Base-by-base conservation (phyloP, 2,113 vertebrate species). In the Microtus oregoni region DNA sequence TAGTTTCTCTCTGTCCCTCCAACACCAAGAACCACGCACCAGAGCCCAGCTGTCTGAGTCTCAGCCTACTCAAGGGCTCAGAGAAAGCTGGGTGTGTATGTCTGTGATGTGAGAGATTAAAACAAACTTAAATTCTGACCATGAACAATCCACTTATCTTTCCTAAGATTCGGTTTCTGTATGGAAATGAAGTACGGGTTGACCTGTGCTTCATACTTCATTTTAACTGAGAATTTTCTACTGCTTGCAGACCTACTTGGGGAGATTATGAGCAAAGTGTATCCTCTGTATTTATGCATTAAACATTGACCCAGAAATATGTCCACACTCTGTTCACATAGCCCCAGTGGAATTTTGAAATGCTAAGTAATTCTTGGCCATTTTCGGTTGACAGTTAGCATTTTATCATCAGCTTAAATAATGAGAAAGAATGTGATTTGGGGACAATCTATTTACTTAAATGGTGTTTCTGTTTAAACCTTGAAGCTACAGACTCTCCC, bases 261-360 rank as follows among this genome's bases (percentile, higher is more conserved):
- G 14, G 13, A 89, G 44, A 35, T 68, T 61, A 12, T 82, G 90
- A 82, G n/a, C 41, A 83, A 89, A 75, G 30, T 75, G 9, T 89
- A n/a, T 79, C 28, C 86, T 82, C 78, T 3, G 8, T 58, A 67
- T 92, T 67, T 93, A 50, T 87, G 11, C 47, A 73, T 90, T 86
- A 32, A 73, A 72, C 91, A 11, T 55, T 70, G 55, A 26, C 61
- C 8, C 61, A 92, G 75, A 32, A 35, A 86, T 63, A 3, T 7
- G 78, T 92, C 32, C 41, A 38, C 58, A 89, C 93, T 61, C n/a
- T 26, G 10, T 28, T n/a, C 35, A 35, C 17, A 24, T 88, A 88
- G 94, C 3, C 38, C 67, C 30, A 93, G 32, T 47, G 76, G 75
- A 90, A 72, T 81, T 58, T 93, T 94, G 79, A 95, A 88, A 92